Conservation (phyloP, 2,113 vertebrate genomes). For the Psammodynastes pulverulentus region DNA sequence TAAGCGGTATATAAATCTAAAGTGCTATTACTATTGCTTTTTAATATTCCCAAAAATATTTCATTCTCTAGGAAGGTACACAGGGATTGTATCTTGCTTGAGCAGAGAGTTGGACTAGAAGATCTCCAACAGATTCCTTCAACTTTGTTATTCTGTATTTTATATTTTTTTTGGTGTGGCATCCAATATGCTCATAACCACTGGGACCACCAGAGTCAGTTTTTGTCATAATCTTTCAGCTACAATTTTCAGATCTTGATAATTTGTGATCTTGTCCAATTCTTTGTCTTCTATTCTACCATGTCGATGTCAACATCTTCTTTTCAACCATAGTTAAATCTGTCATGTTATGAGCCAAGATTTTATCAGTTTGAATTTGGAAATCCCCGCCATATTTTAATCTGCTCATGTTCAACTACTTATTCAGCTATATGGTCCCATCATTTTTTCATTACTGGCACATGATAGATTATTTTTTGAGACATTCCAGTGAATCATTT, state of each 20-base stretch:
- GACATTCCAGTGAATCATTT: neutral
- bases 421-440: neutral
- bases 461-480: neutral
- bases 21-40: too few species aligned
- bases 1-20: too few species aligned
- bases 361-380: neutral
- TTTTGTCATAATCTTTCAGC: neutral
- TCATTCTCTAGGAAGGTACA: too few species aligned
- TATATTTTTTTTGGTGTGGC: neutral
- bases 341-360: neutral
- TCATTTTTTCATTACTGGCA: neutral
- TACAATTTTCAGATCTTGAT: neutral
- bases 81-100: neutral
- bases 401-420: neutral
- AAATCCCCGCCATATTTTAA: neutral
- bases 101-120: neutral
- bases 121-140: neutral
- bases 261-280: neutral
- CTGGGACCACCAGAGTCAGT: neutral
- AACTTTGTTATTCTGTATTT: neutral
- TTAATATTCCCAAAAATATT: too few species aligned
- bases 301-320: neutral
- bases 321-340: neutral
- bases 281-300: neutral
- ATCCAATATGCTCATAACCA: neutral